Percentiles rank a stretch among this genome's conserved stretches.
Conservation (phyloP, 2,113 vertebrate genomes). For the Dasyurus viverrinus region DNA sequence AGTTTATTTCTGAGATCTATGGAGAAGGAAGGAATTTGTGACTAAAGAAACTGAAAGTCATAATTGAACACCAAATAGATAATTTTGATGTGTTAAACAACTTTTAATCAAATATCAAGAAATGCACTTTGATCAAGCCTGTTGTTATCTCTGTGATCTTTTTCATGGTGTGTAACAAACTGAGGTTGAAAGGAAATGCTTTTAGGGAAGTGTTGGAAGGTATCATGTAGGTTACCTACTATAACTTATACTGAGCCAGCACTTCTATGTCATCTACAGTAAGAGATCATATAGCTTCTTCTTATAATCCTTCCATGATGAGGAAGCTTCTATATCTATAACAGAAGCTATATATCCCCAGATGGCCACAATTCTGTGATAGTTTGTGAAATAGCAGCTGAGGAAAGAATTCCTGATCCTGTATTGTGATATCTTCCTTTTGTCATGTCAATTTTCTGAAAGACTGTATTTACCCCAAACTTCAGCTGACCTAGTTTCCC, state of each 20-base stretch:
- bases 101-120: not conserved
- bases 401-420: conserved; percentile 46
- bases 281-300: not conserved
- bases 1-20: no score
- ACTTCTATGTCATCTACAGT: not conserved
- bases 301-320: not conserved
- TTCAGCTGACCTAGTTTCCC: conserved; percentile 63
- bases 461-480: conserved; percentile 35
- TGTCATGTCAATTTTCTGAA: not conserved
- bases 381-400: conserved; percentile 33
- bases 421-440: conserved; percentile 57
- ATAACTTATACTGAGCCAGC: not conserved
- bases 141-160: conserved; percentile 12
- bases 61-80: no score
- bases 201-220: not conserved
- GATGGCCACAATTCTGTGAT: conserved; percentile 18
- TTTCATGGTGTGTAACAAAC: not conserved
- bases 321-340: not conserved
- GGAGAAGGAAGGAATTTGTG: no score
- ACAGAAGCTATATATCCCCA: not conserved
- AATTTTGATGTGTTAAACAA: conserved; percentile 23
- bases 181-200: not conserved
- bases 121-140: not conserved
- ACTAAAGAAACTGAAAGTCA: no score
- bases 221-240: not conserved